A percentile compares a stretch with the other conserved stretches of the same genome.
phyloP scores from a whole-genome alignment of 2,888 invertebrate genomes.

The Cryptocheilus praepositus region DNA sequence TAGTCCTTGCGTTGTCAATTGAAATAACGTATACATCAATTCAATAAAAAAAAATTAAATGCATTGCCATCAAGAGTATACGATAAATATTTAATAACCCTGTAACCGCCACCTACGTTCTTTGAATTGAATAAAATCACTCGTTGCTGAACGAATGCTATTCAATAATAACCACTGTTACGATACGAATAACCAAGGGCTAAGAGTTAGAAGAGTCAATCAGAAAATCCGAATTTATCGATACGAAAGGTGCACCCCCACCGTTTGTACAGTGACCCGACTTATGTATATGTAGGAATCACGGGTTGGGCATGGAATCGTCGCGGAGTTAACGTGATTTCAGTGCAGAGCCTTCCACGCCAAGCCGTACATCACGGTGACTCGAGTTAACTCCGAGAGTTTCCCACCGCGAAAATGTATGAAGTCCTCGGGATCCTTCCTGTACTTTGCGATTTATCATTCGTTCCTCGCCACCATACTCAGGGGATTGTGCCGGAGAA shows the following conservation, averaged over 20 bases:
- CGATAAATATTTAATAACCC: too few relatives aligned
- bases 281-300: slow-evolving; percentile 30
- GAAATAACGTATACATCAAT: too few relatives aligned
- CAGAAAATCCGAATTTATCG: background rate
- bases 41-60: too few relatives aligned
- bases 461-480: slow-evolving; percentile 30
- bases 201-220: too few relatives aligned
- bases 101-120: too few relatives aligned
- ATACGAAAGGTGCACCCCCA: slow-evolving; percentile 1
- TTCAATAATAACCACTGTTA: too few relatives aligned
- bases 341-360: slow-evolving; percentile 33
- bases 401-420: slow-evolving; percentile 42
- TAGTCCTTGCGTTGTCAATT: too few relatives aligned
- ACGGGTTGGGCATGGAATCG: slow-evolving; percentile 10
- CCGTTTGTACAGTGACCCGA: slow-evolving; percentile 18
- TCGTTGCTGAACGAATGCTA: too few relatives aligned
- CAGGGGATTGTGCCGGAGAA: slow-evolving; percentile 9
- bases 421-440: slow-evolving; percentile 41
- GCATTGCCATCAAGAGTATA: too few relatives aligned
- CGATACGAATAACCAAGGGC: too few relatives aligned
- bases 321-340: slow-evolving; percentile 43
- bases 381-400: slow-evolving; percentile 38
- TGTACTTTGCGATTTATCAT: slow-evolving; percentile 45
- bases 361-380: slow-evolving; percentile 46
- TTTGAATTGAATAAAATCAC: too few relatives aligned